phyloP scores from a whole-genome alignment of 1,140 invertebrate genomes.

The Protaetia brevitarsis region DNA sequence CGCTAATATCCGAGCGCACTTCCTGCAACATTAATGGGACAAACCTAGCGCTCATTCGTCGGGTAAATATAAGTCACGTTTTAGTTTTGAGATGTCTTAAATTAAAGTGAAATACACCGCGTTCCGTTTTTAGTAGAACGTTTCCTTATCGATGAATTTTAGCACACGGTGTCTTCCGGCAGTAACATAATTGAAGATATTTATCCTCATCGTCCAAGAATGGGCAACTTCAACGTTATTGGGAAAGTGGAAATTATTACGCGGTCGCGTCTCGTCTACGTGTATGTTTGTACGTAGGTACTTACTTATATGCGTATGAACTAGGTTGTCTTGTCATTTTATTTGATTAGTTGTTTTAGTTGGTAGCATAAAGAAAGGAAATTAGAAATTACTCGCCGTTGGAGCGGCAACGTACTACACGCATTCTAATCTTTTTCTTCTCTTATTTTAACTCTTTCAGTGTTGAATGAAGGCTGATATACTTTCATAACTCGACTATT shows the following conservation, averaged over 20 bases:
- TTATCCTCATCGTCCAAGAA: slow-evolving; percentile 17
- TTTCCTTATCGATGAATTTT: slow-evolving; percentile 11
- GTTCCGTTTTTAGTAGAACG: slow-evolving; percentile 17
- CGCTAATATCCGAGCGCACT: neutral
- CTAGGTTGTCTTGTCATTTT: slow-evolving; percentile 26
- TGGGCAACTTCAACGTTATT: slow-evolving; percentile 8
- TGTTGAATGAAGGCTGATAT: slow-evolving; percentile 1
- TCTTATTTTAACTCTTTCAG: neutral
- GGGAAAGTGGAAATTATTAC: slow-evolving; percentile 28
- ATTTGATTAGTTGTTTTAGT: slow-evolving; percentile 31
- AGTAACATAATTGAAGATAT: slow-evolving; percentile 18
- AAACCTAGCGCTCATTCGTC: slow-evolving; percentile 9
- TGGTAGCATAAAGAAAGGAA: slow-evolving; percentile 29
- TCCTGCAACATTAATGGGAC: slow-evolving; percentile 9
- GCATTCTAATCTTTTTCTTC: neutral
- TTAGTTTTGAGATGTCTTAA: slow-evolving; percentile 18
- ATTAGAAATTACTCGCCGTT: slow-evolving; percentile 26
- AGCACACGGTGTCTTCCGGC: slow-evolving; percentile 8
- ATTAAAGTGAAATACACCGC: slow-evolving; percentile 16
- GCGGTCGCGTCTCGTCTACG: too few species aligned
- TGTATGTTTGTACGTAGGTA: too few species aligned
- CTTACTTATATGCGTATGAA: neutral
- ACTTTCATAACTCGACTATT: slow-evolving; percentile 7
- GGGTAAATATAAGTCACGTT: slow-evolving; percentile 3
- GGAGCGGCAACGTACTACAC: neutral